Evolutionary conservation across 2,113 vertebrate genomes (phyloP), one percentile per base, ranked within the genome.

Genomic region (Pseudorasbora parva): DNA sequence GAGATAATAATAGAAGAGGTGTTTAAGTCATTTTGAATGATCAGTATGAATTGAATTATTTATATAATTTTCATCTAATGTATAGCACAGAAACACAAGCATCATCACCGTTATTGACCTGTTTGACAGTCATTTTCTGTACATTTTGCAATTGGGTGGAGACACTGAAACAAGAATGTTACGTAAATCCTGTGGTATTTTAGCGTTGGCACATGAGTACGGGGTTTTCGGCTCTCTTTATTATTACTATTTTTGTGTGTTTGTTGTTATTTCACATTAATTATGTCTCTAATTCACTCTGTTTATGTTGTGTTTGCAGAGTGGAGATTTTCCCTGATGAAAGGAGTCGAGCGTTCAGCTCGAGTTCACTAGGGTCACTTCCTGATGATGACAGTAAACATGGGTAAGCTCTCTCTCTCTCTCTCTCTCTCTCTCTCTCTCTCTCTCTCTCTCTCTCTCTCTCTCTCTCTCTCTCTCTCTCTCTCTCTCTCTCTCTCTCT

Each of bases 381-480:
- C 93, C 93, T 92, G 94, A 95, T 95, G 93, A 95, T 94, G 94
- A 95, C 94, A 91, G 93, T 95, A 94, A 94, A 95, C 91, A 95
- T 94, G 93, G 93, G 94, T 95, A 86, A 93, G 93, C 64, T 66
- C 7, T 27, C 57, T 56, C 56, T 74, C 37, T 74, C 1, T 51
- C 43, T 51, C 17, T 27, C 47, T n/a, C n/a, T 78, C 33, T 60
- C 54, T 78, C 33, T n/a, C 60, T 69, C 9, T 73, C 68, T 57
- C 17, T 62, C 17, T 83, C 19, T 37, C 37, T 37, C 37, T 45
- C 43, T 45, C 43, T 45, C 43, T 45, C 43, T 45, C 43, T 45
- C 43, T 45, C 43, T 11, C 43, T 45, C 43, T 45, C 43, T 11
- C 41, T 43, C 41, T 45, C 43, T 10, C 43, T 43, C 41, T 8